Percentiles rank a stretch among this genome's conserved stretches.
Evolutionary conservation across 2,113 vertebrate genomes (phyloP).

Genomic region (Platycercus adscitus): DNA sequence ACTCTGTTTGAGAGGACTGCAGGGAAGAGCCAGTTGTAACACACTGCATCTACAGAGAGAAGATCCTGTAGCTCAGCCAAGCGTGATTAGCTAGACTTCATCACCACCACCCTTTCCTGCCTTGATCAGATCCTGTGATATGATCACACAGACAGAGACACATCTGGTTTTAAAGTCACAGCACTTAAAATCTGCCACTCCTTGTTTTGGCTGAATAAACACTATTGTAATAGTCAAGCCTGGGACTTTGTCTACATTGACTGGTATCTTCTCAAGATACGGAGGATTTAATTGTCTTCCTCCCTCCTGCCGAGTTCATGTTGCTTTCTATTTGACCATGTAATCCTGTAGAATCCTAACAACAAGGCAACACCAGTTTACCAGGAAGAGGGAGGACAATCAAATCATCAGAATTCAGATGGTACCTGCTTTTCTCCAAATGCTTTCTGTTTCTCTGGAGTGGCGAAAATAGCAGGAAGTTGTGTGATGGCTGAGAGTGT

Average conservation of each 20-base stretch:
- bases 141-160: not conserved
- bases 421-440: slow-evolving; percentile 2
- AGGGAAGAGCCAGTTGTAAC: not conserved
- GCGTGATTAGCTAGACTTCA: not conserved
- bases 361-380: not conserved
- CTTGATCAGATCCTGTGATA: not conserved
- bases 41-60: not conserved
- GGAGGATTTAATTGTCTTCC: not conserved
- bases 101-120: not conserved
- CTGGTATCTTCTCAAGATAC: not conserved
- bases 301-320: not conserved
- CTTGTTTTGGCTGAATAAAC: not conserved
- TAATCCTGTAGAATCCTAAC: not conserved
- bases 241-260: not conserved
- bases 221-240: not conserved
- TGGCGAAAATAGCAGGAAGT: not conserved
- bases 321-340: not conserved
- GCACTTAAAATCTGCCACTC: not conserved
- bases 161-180: not conserved
- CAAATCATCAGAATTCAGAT: not conserved
- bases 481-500: not conserved
- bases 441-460: not conserved
- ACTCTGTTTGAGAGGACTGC: not conserved
- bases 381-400: not conserved
- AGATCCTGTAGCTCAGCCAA: not conserved